These are phyloP conservation scores for Listronotus bonariensis DNA, from an alignment of 1,140 invertebrate species.

Conservation along the genomic window DNA sequence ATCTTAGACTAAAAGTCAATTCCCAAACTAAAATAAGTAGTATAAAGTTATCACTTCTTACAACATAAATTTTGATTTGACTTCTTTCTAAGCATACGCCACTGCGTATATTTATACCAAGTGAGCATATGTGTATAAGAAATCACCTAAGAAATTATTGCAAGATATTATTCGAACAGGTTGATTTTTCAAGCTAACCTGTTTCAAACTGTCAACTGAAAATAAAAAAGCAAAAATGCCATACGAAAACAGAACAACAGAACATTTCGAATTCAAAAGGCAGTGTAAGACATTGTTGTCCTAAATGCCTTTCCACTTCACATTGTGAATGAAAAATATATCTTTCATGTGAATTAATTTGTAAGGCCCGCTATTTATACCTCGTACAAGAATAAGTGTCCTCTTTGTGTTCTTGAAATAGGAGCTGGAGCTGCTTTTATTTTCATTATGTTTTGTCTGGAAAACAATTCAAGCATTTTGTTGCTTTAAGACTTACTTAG, in stretches of 20 bases:
- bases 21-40: too few species aligned
- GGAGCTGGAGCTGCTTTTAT: slow-evolving; percentile 37
- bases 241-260: slow-evolving; percentile 8
- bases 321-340: slow-evolving; percentile 41
- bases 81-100: too few species aligned
- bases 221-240: too few species aligned
- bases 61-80: too few species aligned
- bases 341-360: slow-evolving; percentile 41
- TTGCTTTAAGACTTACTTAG: not conserved
- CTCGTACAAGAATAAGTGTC: slow-evolving; percentile 41
- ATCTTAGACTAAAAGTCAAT: too few species aligned
- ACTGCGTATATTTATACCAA: too few species aligned
- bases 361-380: slow-evolving; percentile 40
- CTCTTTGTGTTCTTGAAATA: slow-evolving; percentile 40
- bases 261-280: slow-evolving; percentile 34
- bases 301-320: slow-evolving; percentile 36
- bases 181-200: too few species aligned
- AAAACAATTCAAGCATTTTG: slow-evolving; percentile 33
- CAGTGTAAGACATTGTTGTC: slow-evolving; percentile 37
- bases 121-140: too few species aligned
- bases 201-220: too few species aligned
- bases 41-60: too few species aligned
- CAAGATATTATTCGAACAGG: too few species aligned
- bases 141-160: too few species aligned
- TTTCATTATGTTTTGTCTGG: slow-evolving; percentile 42